Base-by-base conservation (phyloP, 2,113 vertebrate species). In the Neodon shergylaensis region DNA sequence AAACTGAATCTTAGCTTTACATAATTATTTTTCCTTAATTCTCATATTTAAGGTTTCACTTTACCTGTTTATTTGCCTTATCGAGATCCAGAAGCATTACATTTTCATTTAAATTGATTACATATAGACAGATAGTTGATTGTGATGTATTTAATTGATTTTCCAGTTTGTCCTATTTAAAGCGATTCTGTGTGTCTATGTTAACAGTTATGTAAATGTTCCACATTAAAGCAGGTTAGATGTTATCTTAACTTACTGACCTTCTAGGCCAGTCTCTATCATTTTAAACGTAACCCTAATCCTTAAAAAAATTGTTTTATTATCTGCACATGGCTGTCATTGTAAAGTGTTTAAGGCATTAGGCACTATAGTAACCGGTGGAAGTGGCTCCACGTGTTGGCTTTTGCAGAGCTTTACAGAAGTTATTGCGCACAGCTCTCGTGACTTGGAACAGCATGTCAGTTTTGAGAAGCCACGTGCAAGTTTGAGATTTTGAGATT, bases 171-270 rank as follows among this genome's bases (percentile, higher is more conserved):
- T 97, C 98, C 98, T 98, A 91, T 96, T 98, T 97, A 95, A 95
- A 95, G 22, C 90, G 96, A 81, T 97, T 98, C 96, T 95, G 85
- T 96, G 94, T 98, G 94, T 97, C 95, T 86, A 86, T 97, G 94
- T 92, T 97, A 91, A 95, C 87, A 49, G 94, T 98, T 99, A 98
- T 94, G 95, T 98, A 98, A 98, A 98, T 98, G 98, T 97, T 98
- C 98, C 94, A 97, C 97, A 97, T 98, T 98, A 98, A 98, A 98
- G 94, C 98, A 98, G 98, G 98, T 98, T 98, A 98, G 98, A 98
- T 98, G 96, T 97, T 98, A 98, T 98, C 98, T 49, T 81, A 97
- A 97, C 95, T 98, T 98, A 98, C 96, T 98, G 97, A 98, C 96
- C 98, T 98, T 94, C 95, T 97, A 96, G 94, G 92, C 94, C 76